Percentiles rank a stretch among this genome's conserved stretches.
Evolutionary conservation across 2,113 vertebrate species (phyloP).

Genomic region (Heloderma charlesbogerti): DNA sequence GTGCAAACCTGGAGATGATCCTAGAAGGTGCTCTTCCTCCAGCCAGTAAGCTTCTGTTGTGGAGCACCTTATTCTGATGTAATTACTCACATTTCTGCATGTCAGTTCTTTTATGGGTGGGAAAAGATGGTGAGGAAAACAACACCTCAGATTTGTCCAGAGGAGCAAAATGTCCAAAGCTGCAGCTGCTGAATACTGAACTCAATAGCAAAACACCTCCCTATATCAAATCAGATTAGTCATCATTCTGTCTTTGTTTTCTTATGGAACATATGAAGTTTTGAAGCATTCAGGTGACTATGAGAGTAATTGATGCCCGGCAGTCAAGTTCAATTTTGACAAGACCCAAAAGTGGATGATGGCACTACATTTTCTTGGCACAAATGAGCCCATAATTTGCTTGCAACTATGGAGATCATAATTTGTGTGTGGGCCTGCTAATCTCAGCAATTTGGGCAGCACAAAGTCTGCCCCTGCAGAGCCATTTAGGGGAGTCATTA

Average conservation of each 20-base stretch:
- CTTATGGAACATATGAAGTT: background rate
- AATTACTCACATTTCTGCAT: background rate
- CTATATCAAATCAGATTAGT: background rate
- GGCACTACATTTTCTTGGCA: background rate
- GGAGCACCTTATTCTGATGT: background rate
- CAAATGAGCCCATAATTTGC: background rate
- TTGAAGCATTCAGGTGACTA: background rate
- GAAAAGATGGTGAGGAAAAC: background rate
- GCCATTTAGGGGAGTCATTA: constrained; percentile 4
- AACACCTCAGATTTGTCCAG: background rate
- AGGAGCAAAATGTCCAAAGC: background rate
- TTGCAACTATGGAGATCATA: background rate
- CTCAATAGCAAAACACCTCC: background rate
- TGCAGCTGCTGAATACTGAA: background rate
- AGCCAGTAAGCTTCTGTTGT: no score
- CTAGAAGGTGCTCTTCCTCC: background rate
- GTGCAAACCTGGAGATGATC: background rate
- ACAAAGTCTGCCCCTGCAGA: constrained; percentile 6
- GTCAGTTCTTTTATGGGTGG: background rate
- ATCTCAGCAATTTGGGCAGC: background rate
- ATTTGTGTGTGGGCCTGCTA: constrained; percentile 12
- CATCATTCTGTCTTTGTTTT: background rate
- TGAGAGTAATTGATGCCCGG: background rate
- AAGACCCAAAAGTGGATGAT: background rate
- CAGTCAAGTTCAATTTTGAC: background rate